phyloP scores from a whole-genome alignment of 2,113 vertebrate genomes.

The Gallinago undulata region DNA sequence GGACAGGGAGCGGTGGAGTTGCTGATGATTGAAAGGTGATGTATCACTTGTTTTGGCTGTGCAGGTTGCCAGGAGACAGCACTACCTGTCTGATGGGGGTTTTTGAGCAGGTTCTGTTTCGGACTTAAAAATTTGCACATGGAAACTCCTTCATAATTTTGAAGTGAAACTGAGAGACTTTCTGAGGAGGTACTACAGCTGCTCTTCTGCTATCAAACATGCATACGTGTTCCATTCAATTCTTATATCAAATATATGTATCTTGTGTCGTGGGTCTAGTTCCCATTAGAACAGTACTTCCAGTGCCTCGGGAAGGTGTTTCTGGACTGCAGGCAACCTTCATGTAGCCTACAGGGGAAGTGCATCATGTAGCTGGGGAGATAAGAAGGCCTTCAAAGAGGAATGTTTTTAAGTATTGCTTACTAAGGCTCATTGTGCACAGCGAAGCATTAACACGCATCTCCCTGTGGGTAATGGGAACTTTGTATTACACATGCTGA shows the following conservation, averaged over 20 bases:
- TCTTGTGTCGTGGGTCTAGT: not conserved
- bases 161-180: not conserved
- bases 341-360: not conserved
- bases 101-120: not conserved
- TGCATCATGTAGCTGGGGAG: not conserved
- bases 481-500: not conserved
- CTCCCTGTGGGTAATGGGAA: not conserved
- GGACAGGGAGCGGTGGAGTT: rapidly evolving
- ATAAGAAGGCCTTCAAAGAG: not conserved
- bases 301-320: not conserved
- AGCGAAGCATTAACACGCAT: not conserved
- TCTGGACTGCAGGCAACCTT: not conserved
- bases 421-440: not conserved
- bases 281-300: not conserved
- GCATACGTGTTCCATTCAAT: not conserved
- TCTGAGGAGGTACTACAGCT: not conserved
- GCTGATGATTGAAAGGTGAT: not conserved
- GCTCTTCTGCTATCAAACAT: not conserved
- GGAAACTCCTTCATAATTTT: not conserved
- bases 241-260: not conserved
- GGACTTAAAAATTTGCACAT: not conserved
- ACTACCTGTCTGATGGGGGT: not conserved
- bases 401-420: not conserved
- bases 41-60: not conserved
- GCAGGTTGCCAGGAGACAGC: not conserved